These are phyloP conservation scores for Pangasius larnaudii DNA, from an alignment of 2,797 vertebrate species.

Conservation along the genomic window DNA sequence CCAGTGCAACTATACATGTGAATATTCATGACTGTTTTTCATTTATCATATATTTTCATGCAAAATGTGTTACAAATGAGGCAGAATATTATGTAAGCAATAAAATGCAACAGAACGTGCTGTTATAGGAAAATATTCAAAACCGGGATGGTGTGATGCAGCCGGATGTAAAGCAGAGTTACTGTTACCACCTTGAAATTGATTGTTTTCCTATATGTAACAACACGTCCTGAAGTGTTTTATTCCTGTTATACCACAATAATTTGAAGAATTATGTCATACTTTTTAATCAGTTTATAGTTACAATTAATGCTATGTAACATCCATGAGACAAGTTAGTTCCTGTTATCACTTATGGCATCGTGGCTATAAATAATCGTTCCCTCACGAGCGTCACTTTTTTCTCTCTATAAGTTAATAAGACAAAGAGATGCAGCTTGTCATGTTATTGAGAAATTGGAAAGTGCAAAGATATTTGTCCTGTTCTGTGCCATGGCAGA, in stretches of 20 bases:
- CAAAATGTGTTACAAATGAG: not conserved
- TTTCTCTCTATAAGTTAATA: not conserved
- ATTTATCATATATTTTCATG: not conserved
- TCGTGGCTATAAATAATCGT: not conserved
- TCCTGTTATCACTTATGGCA: not conserved
- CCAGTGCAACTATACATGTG: not conserved
- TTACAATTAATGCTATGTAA: not conserved
- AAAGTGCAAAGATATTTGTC: not conserved
- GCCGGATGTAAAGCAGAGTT: not conserved
- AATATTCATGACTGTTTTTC: not conserved
- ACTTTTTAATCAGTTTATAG: not conserved
- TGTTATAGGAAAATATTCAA: not conserved
- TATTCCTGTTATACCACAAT: not conserved
- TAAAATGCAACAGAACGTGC: not conserved
- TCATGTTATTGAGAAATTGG: not conserved
- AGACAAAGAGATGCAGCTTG: not conserved
- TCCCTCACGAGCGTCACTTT: not conserved
- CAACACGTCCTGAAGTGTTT: not conserved
- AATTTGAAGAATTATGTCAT: not conserved
- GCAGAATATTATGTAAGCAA: not conserved
- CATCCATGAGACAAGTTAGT: not conserved
- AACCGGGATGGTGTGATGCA: not conserved
- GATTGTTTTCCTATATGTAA: not conserved
- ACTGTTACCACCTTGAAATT: not conserved
- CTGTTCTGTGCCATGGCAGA: not conserved